Conservation (phyloP, 2,797 vertebrate species). For the Sphenopsis melanotis region DNA sequence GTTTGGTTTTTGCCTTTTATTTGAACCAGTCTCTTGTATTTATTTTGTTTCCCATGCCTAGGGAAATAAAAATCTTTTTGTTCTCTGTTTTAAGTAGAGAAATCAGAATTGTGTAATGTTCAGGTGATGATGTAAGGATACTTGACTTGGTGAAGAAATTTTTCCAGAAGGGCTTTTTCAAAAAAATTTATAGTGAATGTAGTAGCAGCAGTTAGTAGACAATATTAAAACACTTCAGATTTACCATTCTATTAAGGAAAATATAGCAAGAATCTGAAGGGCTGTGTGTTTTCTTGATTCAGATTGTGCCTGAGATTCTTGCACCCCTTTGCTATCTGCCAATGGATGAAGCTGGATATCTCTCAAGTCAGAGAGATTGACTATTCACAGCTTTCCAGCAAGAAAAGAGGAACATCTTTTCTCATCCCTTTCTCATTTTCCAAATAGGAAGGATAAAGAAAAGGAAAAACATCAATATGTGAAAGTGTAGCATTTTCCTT, state of each 20-base stretch:
- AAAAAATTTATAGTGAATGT: neutral
- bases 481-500: neutral
- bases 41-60: neutral
- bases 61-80: neutral
- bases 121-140: neutral
- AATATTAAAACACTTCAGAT: neutral
- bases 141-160: neutral
- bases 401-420: neutral
- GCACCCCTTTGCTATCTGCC: neutral
- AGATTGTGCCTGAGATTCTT: neutral
- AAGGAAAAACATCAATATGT: neutral
- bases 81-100: neutral
- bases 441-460: neutral
- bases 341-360: too few species aligned
- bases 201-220: neutral
- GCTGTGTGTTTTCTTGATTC: neutral
- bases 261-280: neutral
- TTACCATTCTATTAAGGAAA: neutral
- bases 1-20: fast-evolving
- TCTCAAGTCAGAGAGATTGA: neutral
- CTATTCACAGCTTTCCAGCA: neutral
- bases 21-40: neutral
- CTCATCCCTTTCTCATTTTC: neutral
- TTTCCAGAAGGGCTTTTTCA: neutral
- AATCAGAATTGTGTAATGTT: neutral